Percentiles rank a stretch among this genome's conserved stretches.
Conservation (phyloP, 2,113 vertebrate species). For the Dicaeum eximium region DNA sequence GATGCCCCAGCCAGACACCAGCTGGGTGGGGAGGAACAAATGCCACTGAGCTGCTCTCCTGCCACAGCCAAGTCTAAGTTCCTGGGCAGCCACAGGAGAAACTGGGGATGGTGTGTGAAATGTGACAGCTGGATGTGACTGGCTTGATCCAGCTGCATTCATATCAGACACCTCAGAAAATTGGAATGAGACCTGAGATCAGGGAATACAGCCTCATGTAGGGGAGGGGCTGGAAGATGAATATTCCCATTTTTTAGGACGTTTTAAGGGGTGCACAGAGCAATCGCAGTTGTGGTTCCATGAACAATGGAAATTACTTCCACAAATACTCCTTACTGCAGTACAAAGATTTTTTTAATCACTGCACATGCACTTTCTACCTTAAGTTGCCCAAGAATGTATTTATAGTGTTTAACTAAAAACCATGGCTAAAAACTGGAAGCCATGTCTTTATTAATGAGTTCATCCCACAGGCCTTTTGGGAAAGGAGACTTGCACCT, state of each 20-base stretch:
- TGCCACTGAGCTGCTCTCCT: rapidly evolving
- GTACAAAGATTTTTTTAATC: neutral
- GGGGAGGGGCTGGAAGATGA: neutral
- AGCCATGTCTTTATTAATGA: neutral
- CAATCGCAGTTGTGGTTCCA: neutral
- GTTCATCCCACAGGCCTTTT: neutral
- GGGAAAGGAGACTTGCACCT: neutral
- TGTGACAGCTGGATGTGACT: neutral
- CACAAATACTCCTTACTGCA: neutral
- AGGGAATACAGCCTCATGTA: rapidly evolving
- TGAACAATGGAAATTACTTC: neutral
- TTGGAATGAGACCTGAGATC: rapidly evolving
- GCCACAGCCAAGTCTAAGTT: neutral
- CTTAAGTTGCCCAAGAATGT: neutral
- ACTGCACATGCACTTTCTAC: conserved; percentile 54
- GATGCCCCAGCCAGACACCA: neutral
- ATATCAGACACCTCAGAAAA: rapidly evolving
- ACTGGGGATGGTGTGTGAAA: neutral
- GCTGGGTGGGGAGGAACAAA: neutral
- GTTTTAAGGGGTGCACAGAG: neutral
- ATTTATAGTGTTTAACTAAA: neutral
- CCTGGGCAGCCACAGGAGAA: neutral
- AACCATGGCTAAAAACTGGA: neutral
- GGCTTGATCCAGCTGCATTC: neutral
- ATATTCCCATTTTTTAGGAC: neutral